Evolutionary conservation across 2,797 vertebrate genomes (phyloP).

Genomic region (Cuculus canorus): DNA sequence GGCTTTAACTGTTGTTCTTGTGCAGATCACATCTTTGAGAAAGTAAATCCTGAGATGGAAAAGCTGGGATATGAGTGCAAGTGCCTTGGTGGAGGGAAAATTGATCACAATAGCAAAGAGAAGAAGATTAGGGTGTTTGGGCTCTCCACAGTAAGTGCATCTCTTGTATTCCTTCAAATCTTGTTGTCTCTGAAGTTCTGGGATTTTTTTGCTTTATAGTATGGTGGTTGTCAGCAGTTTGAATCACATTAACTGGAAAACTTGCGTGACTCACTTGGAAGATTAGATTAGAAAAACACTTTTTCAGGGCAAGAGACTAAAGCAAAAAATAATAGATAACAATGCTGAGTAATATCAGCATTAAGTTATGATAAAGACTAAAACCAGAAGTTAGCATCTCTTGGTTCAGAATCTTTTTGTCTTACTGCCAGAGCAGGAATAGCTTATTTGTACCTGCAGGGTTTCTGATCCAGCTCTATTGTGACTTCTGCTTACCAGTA

Average conservation of each 20-base stretch:
- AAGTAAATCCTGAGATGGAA: conserved; percentile 84
- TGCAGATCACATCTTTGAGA: conserved; percentile 93
- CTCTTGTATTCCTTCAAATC: background rate
- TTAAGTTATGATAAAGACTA: background rate
- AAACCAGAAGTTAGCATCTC: background rate
- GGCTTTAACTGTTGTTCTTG: background rate
- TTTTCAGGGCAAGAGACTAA: background rate
- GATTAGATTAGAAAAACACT: background rate
- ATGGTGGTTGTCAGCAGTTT: background rate
- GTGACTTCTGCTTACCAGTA: background rate
- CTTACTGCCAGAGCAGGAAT: background rate
- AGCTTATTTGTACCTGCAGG: background rate
- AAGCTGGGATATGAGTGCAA: conserved; percentile 85
- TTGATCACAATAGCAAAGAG: conserved; percentile 86
- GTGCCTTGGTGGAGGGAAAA: conserved; percentile 91
- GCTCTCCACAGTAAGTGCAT: conserved; percentile 86
- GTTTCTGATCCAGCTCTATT: background rate
- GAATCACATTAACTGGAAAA: background rate
- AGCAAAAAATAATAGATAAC: background rate
- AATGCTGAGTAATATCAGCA: background rate
- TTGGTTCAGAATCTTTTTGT: background rate
- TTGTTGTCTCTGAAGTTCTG: background rate
- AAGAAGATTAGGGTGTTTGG: conserved; percentile 89
- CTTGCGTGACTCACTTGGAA: background rate
- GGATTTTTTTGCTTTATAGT: background rate